These are phyloP conservation scores for Pseudomyrmex cubaensis DNA, from an alignment of 1,140 invertebrate genomes.

Conservation along the genomic window DNA sequence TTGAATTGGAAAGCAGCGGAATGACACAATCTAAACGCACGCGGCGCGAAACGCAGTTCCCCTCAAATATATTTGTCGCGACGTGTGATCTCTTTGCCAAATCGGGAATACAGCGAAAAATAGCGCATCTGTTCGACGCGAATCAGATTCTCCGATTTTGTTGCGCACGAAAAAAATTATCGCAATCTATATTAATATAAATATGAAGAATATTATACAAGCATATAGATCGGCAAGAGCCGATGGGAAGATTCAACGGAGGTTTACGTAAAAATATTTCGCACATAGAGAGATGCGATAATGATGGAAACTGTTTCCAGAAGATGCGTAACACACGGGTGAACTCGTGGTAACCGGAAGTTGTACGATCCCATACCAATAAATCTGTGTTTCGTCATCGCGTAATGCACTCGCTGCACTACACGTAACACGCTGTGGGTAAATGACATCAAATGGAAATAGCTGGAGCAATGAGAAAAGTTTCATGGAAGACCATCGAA, in stretches of 20 bases:
- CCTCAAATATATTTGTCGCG: conserved; percentile 11
- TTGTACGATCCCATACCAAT: not conserved
- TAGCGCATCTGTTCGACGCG: too few relatives aligned
- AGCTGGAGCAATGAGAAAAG: not conserved
- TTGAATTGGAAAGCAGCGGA: conserved; percentile 67
- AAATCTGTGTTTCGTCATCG: conserved; percentile 35
- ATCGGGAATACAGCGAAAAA: too few relatives aligned
- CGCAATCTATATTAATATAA: too few relatives aligned
- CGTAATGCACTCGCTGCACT: not conserved
- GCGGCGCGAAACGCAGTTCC: conserved; percentile 10
- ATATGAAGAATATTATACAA: not conserved
- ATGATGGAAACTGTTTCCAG: not conserved
- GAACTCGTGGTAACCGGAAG: conserved; percentile 35
- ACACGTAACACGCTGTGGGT: not conserved
- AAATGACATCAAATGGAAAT: not conserved
- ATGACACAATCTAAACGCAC: conserved; percentile 40
- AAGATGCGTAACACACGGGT: not conserved
- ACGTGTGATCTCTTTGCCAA: not conserved
- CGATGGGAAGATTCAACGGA: not conserved
- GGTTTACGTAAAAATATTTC: conserved; percentile 42
- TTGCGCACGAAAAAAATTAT: too few relatives aligned
- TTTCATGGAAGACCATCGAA: not conserved
- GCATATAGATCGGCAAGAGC: not conserved
- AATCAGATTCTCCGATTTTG: too few relatives aligned
- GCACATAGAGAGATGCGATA: not conserved